phyloP scores from a whole-genome alignment of 2,888 invertebrate genomes.

The Trissolcus japonicus region DNA sequence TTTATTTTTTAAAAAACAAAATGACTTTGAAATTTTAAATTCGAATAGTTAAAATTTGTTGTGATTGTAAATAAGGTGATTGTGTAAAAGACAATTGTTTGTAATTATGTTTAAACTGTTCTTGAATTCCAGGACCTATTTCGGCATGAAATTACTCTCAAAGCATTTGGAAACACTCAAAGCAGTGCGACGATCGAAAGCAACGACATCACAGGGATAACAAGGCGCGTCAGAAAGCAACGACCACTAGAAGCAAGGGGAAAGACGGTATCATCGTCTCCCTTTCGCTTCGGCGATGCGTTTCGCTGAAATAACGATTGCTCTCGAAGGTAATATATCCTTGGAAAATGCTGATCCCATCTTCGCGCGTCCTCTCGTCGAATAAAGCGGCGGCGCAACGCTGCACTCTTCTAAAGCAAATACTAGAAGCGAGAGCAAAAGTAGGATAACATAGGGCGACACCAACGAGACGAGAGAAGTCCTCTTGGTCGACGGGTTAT shows the following conservation, averaged over 20 bases:
- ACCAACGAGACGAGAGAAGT: constrained; percentile 51
- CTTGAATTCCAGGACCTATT: neutral
- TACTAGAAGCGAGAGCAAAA: constrained; percentile 67
- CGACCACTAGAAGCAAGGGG: constrained; percentile 23
- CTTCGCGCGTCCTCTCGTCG: constrained; percentile 57
- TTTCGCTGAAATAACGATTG: constrained; percentile 61
- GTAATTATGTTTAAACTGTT: too few species aligned
- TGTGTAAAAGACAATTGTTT: too few species aligned
- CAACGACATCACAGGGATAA: constrained; percentile 15
- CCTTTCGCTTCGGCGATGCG: constrained; percentile 32
- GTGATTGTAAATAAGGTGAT: too few species aligned
- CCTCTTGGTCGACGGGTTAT: constrained; percentile 46
- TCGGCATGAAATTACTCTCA: neutral
- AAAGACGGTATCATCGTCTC: constrained; percentile 12
- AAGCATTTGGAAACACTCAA: constrained; percentile 18
- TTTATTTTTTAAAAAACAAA: neutral
- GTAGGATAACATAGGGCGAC: constrained; percentile 63
- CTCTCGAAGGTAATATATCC: constrained; percentile 61
- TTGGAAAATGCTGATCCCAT: constrained; percentile 65
- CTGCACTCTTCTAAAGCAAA: constrained; percentile 68
- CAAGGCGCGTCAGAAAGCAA: constrained; percentile 9
- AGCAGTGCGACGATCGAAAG: constrained; percentile 9
- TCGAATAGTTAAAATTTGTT: neutral
- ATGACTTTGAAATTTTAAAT: neutral
- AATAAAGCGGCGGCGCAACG: constrained; percentile 63